Percentiles rank a stretch among this genome's conserved stretches.
Conservation (phyloP, 2,888 invertebrate genomes). For the Eilema sororculum region DNA sequence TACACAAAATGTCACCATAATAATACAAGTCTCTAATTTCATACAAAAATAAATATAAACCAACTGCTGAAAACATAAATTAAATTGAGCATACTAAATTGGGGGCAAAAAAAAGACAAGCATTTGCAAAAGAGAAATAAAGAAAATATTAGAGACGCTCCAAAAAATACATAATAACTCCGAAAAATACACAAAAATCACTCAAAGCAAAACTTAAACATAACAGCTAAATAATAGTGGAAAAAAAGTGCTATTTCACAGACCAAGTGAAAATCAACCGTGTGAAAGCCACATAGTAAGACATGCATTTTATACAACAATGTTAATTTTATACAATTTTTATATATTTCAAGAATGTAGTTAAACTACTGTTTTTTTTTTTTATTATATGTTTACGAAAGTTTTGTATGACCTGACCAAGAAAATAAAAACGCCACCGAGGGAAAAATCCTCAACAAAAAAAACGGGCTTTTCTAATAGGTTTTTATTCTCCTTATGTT, state of each 20-base stretch:
- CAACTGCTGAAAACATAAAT: slow-evolving; percentile 23
- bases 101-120: slow-evolving; percentile 13
- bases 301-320: slow-evolving; percentile 21
- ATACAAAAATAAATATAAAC: slow-evolving; percentile 23
- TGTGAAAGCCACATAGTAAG: slow-evolving; percentile 35
- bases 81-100: slow-evolving; percentile 8
- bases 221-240: slow-evolving; percentile 77
- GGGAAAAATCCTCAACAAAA: background rate
- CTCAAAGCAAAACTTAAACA: slow-evolving; percentile 57
- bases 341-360: background rate
- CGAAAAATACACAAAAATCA: slow-evolving; percentile 14
- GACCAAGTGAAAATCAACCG: slow-evolving; percentile 45
- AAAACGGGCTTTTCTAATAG: background rate
- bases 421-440: slow-evolving; percentile 9
- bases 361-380: background rate
- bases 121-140: slow-evolving; percentile 15
- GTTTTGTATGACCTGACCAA: slow-evolving; percentile 6
- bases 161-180: slow-evolving; percentile 11
- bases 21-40: slow-evolving; percentile 22
- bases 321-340: slow-evolving; percentile 18
- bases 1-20: slow-evolving; percentile 21
- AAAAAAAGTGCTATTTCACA: slow-evolving; percentile 51
- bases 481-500: background rate
- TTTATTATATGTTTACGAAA: background rate
- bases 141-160: slow-evolving; percentile 21